Conservation (phyloP, 2,113 vertebrate genomes). For the Aspiorhynchus laticeps region DNA sequence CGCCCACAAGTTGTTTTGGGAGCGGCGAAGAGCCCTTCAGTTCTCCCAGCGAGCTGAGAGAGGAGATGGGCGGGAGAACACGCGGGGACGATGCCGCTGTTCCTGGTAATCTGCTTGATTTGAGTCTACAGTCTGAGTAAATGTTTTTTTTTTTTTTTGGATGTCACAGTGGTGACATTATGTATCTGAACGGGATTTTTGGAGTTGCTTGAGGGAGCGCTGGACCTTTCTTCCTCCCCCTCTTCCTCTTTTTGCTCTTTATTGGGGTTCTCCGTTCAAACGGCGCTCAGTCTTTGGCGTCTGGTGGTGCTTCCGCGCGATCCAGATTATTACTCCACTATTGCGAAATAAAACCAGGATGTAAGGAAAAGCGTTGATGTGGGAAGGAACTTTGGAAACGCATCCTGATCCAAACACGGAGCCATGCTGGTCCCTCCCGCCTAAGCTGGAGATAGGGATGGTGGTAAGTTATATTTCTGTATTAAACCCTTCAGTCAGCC, state of each 20-base stretch:
- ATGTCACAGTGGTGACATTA: neutral
- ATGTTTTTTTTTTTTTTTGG: neutral
- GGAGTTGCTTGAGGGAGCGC: constrained; percentile 32
- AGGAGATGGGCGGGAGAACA: constrained; percentile 46
- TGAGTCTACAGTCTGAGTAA: neutral
- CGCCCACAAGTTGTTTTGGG: neutral
- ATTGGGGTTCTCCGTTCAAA: neutral
- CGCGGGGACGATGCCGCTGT: constrained; percentile 39
- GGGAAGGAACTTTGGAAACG: constrained; percentile 39
- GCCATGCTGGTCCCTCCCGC: constrained; percentile 46
- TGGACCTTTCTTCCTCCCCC: constrained; percentile 6
- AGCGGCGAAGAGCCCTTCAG: neutral
- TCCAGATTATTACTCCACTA: neutral
- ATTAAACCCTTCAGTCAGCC: neutral
- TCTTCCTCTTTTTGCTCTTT: constrained; percentile 1
- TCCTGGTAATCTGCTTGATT: neutral
- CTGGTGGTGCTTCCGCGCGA: neutral
- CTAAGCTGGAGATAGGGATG: constrained; percentile 60
- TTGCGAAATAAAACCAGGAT: constrained; percentile 36
- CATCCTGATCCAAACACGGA: constrained; percentile 55
- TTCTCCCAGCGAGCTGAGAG: constrained; percentile 20
- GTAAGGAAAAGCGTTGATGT: constrained; percentile 45
- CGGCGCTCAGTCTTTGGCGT: neutral
- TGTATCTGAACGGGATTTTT: constrained; percentile 3
- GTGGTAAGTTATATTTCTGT: constrained; percentile 58